Evolutionary conservation across 2,888 invertebrate species (phyloP), one percentile per base, ranked within the genome.

Genomic region (Protodeltote pygarga): DNA sequence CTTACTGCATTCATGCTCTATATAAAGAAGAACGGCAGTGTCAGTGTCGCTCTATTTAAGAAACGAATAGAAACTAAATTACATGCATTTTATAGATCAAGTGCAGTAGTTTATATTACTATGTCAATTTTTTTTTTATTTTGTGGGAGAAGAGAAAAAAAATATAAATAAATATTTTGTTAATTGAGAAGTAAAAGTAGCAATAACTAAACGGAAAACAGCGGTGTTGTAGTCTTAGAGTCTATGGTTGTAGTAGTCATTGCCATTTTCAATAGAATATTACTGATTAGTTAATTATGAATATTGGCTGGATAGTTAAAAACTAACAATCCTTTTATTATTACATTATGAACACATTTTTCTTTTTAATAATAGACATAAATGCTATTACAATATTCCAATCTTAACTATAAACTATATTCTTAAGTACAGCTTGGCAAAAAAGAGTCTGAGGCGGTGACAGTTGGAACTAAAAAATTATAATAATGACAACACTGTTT

Each of bases 41-140:
- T 32, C 13, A 20, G 32, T 32, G 33, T 33, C 33, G 20, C 33
- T 33, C n/a, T 20, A 21, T 33, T 33, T 21, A 1, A 14, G 33
- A 20, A 21, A 33, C 20, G 32, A 14, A 6, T 13, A 1, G 11
- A n/a, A 33, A 20, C 20, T 14, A 33, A 20, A n/a, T n/a, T n/a
- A n/a, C n/a, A n/a, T n/a, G n/a, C n/a, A n/a, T n/a, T n/a, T n/a
- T n/a, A n/a, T n/a, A 33, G 5, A 17, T 32, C 8, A 19, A 19
- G 32, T 32, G 5, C 1, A 32, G 20, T 32, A 32, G 20, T 19
- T 32, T 20, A 20, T 20, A 19, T 32, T 13, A 8, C 19, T 19
- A 11, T 10, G n/a, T n/a, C 8, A 11, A 9, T 5, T 20, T 33
- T 21, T 21, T 14, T 33, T 33, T 33, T 20, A 21, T 21, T 33